Percentiles rank a stretch among this genome's conserved stretches.
Evolutionary conservation across 2,888 invertebrate genomes (phyloP).

Genomic region (Cybosia mesomella): DNA sequence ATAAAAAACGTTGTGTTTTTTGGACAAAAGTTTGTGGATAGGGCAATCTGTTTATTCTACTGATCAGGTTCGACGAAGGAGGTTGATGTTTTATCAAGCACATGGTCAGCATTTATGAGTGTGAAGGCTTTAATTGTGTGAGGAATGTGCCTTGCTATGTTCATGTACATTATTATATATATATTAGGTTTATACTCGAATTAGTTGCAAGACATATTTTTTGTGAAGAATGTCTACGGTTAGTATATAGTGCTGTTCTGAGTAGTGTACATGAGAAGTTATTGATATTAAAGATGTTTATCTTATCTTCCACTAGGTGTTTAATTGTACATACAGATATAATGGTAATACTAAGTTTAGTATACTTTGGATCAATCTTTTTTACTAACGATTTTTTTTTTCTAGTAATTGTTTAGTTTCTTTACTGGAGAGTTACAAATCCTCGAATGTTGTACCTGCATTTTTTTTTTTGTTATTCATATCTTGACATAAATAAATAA

Average conservation of each 20-base stretch:
- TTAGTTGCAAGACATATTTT: constrained; percentile 86
- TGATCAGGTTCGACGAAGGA: constrained; percentile 64
- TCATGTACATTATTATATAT: constrained; percentile 73
- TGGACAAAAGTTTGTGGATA: constrained; percentile 25
- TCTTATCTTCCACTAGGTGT: constrained; percentile 86
- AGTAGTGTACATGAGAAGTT: constrained; percentile 74
- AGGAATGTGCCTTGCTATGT: constrained; percentile 88
- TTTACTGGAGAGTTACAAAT: constrained; percentile 84
- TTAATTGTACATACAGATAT: constrained; percentile 76
- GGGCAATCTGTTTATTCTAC: constrained; percentile 54
- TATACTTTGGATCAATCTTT: constrained; percentile 76
- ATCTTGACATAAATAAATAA: constrained; percentile 84
- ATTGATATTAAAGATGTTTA: constrained; percentile 86
- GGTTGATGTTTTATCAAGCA: constrained; percentile 83
- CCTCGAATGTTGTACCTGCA: constrained; percentile 88
- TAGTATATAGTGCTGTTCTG: constrained; percentile 80
- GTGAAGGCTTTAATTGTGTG: constrained; percentile 84
- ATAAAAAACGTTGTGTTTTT: constrained; percentile 17
- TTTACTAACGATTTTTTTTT: constrained; percentile 78
- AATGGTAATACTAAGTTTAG: constrained; percentile 70
- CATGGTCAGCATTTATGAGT: constrained; percentile 78
- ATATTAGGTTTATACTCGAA: constrained; percentile 86
- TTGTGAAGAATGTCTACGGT: constrained; percentile 82
- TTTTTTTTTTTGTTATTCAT: constrained; percentile 83
- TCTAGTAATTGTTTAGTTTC: constrained; percentile 84